These are phyloP conservation scores for Podarcis raffonei DNA, from an alignment of 2,113 vertebrate genomes.

Conservation along the genomic window DNA sequence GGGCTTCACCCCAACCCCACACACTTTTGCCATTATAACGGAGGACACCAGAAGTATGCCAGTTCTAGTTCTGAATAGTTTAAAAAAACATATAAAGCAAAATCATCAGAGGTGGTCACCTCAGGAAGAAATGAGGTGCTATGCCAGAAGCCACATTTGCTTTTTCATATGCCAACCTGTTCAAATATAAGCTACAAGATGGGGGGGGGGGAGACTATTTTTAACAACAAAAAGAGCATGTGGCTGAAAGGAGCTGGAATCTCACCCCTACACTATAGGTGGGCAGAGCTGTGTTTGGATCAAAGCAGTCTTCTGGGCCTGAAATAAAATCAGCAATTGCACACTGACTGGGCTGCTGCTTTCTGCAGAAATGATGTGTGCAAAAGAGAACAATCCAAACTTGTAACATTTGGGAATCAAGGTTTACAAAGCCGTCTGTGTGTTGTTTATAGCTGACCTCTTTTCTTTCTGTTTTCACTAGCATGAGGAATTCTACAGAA, in stretches of 20 bases:
- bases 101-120: conserved; percentile 19
- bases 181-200: not conserved
- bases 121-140: not conserved
- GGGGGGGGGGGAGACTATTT: not conserved
- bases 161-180: not conserved
- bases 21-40: not conserved
- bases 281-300: not conserved
- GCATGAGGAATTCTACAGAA: conserved; percentile 3
- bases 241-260: too few species aligned
- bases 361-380: not conserved
- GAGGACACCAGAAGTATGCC: conserved; percentile 50
- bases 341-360: not conserved
- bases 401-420: not conserved
- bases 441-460: not conserved
- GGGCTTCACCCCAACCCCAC: not conserved
- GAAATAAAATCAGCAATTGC: not conserved
- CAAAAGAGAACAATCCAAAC: not conserved
- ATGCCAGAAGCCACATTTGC: not conserved
- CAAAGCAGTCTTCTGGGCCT: not conserved
- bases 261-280: not conserved
- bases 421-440: not conserved
- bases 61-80: conserved; percentile 45
- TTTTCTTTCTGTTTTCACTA: accelerated
- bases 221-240: not conserved
- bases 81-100: conserved; percentile 44